Conservation (phyloP, 2,797 vertebrate species). For the Mus spretus region DNA sequence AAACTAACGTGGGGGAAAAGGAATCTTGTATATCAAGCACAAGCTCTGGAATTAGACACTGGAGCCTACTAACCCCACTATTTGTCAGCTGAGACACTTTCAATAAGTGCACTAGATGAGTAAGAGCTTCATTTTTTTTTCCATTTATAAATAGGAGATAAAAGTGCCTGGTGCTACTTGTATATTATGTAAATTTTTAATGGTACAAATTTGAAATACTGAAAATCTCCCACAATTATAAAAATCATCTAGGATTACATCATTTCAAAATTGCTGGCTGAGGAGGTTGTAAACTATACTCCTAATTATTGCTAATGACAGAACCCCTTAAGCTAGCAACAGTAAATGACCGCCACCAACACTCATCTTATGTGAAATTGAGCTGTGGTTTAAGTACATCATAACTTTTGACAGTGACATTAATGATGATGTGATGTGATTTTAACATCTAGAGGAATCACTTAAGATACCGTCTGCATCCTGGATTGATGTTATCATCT, state of each 20-base stretch:
- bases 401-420: background rate
- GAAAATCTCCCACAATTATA: slow-evolving; percentile 36
- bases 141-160: background rate
- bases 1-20: slow-evolving; percentile 14
- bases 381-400: background rate
- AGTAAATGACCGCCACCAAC: background rate
- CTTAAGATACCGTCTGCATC: slow-evolving; percentile 3
- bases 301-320: background rate
- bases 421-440: background rate
- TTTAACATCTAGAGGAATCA: background rate
- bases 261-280: background rate
- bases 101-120: background rate
- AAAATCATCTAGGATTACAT: background rate
- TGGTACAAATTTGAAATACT: slow-evolving; percentile 15
- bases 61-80: background rate
- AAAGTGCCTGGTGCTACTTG: background rate
- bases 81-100: background rate
- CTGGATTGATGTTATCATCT: slow-evolving; percentile 4
- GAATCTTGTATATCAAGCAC: background rate
- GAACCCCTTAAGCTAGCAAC: background rate
- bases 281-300: background rate
- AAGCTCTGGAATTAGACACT: background rate
- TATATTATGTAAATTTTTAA: slow-evolving; percentile 28
- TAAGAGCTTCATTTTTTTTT: slow-evolving; percentile 19
- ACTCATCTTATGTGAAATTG: background rate